Base-by-base conservation (phyloP, 2,113 vertebrate species). In the Rynchops niger region DNA sequence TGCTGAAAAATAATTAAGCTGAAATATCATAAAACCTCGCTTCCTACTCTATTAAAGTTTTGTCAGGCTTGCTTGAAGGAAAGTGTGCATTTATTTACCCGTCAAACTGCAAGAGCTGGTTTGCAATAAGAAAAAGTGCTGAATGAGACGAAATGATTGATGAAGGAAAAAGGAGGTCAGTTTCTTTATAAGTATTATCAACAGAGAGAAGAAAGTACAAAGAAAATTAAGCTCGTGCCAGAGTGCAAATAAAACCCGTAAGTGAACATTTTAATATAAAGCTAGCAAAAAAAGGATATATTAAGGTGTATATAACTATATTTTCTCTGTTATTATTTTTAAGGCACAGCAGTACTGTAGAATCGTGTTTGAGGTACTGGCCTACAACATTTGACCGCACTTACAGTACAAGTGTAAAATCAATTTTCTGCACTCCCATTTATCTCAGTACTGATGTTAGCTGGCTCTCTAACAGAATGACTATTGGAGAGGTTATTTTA, bases 361-460 rank as follows among this genome's bases (percentile, higher is more conserved):
- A 95, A 96, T 85, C 63, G 12, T 97, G 67, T 97, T 97, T 97
- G 95, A 98, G 95, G 94, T 94, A 90, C 94, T 97, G 89, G 92
- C 94, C 96, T 98, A 84, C 98, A 98, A 97, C 96, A 95, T 98
- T 98, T 98, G 97, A 98, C 97, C 97, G 97, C 97, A 96, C 96
- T 98, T 98, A 97, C 55, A 96, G 83, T 94, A 93, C 97, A 97
- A 98, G 97, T 98, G 96, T 97, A 98, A 98, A 98, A 98, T 98
- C 98, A 98, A 98, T 98, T 98, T 98, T 98, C 97, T 97, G 94
- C 95, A 95, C 94, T 97, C 91, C 86, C 97, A 98, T 98, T 98
- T 98, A 97, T 98, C 98, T 98, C 95, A 10, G 95, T 77, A 90
- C 97, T 97, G 98, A 96, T 97, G 97, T 97, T 98, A 97, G 97